A percentile compares a stretch with the other conserved stretches of the same genome.
These are phyloP conservation scores for Watsonalla binaria DNA, from an alignment of 2,888 invertebrate genomes.

Conservation along the genomic window DNA sequence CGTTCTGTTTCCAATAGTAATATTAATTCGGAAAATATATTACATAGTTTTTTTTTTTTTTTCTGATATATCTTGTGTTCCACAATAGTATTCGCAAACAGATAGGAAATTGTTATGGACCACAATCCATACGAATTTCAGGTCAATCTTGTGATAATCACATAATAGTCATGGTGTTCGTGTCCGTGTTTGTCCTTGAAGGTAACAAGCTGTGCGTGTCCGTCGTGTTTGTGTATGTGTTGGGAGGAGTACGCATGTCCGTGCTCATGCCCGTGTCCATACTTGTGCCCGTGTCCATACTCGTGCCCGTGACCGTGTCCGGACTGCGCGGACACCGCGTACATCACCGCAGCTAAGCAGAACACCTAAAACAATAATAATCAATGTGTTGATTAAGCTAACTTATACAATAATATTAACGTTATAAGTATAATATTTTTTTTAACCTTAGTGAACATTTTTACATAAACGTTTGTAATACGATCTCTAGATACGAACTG, in stretches of 20 bases:
- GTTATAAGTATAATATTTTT: too few species aligned
- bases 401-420: too few species aligned
- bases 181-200: conserved; percentile 6
- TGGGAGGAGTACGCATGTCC: conserved; percentile 31
- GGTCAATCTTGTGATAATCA: conserved; percentile 8
- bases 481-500: too few species aligned
- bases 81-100: too few species aligned
- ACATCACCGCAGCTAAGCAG: background rate
- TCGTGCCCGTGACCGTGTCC: conserved; percentile 38
- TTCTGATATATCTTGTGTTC: too few species aligned
- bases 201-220: conserved; percentile 14
- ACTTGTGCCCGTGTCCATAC: conserved; percentile 37
- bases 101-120: too few species aligned
- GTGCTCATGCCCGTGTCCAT: conserved; percentile 45
- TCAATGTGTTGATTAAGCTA: too few species aligned
- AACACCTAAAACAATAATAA: background rate
- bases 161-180: conserved; percentile 26
- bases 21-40: too few species aligned
- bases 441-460: too few species aligned
- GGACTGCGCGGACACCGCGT: background rate
- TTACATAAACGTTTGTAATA: too few species aligned
- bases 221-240: conserved; percentile 23
- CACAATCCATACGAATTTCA: background rate
- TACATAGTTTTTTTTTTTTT: too few species aligned
- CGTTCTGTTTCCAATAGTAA: too few species aligned